Evolutionary conservation across 2,797 vertebrate genomes (phyloP).

Genomic region (Forpus xanthops): DNA sequence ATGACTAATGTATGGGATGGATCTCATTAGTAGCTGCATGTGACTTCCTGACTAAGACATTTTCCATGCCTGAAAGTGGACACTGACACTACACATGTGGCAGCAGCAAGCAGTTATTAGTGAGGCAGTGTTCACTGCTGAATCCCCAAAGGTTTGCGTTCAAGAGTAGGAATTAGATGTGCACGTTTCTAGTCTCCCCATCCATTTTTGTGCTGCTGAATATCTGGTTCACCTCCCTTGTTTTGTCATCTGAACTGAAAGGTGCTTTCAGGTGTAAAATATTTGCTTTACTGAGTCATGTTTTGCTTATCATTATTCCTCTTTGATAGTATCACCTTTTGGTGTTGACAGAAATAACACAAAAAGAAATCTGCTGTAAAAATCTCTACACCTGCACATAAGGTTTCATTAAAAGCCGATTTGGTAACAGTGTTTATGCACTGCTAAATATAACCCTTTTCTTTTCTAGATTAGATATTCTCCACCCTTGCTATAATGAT

Average conservation of each 20-base stretch:
- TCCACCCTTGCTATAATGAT: slow-evolving; percentile 18
- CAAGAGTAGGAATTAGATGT: fast-evolving
- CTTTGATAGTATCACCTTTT: neutral
- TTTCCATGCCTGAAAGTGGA: neutral
- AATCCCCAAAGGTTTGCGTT: fast-evolving
- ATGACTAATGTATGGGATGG: neutral
- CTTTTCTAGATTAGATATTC: neutral
- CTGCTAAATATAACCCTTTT: slow-evolving; percentile 13
- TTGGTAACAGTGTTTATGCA: neutral
- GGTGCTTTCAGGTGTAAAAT: neutral
- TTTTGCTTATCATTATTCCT: neutral
- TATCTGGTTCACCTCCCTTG: neutral
- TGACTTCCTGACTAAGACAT: neutral
- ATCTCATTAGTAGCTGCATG: neutral
- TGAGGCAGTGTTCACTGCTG: neutral
- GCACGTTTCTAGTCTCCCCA: fast-evolving
- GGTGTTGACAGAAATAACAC: neutral
- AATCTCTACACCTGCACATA: neutral
- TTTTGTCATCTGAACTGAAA: neutral
- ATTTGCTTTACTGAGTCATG: neutral
- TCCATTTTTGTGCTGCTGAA: fast-evolving
- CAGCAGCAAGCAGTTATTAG: neutral
- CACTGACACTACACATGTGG: neutral
- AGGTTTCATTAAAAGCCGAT: neutral
- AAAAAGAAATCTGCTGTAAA: neutral